Evolutionary conservation across 2,888 invertebrate genomes (phyloP).

Genomic region (Phorcus lineatus): DNA sequence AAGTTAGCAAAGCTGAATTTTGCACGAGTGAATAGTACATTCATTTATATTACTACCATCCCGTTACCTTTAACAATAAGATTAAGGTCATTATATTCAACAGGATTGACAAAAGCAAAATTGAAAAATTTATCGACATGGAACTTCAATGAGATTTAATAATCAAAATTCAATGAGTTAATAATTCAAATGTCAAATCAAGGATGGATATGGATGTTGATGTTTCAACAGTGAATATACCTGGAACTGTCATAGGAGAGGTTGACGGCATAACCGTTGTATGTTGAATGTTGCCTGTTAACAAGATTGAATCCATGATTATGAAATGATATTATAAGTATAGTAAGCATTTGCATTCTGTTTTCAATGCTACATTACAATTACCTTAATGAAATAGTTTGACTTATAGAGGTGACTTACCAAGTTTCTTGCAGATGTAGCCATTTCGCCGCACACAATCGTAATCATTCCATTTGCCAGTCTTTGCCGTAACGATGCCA

Average conservation of each 20-base stretch:
- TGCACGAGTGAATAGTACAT: too few species aligned
- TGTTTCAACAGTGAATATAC: neutral
- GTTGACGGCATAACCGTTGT: neutral
- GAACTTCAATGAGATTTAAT: too few species aligned
- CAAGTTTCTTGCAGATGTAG: slow-evolving; percentile 46
- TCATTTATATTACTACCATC: too few species aligned
- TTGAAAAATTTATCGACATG: too few species aligned
- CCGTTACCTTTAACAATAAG: too few species aligned
- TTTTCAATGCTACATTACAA: neutral
- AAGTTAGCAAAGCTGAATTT: too few species aligned
- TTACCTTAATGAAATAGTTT: too few species aligned
- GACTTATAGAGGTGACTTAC: slow-evolving; percentile 23
- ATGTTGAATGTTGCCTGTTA: neutral
- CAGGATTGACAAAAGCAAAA: neutral
- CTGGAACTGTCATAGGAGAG: slow-evolving; percentile 19
- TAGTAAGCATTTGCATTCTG: neutral
- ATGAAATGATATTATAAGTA: neutral
- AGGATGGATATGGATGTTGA: too few species aligned
- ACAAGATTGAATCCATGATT: neutral
- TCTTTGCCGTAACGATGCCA: slow-evolving; percentile 35
- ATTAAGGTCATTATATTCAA: neutral
- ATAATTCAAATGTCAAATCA: too few species aligned
- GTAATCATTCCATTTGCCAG: slow-evolving; percentile 46
- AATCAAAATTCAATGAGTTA: too few species aligned
- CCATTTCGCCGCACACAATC: slow-evolving; percentile 36